phyloP scores from a whole-genome alignment of 30 jellyfish, hydroid and myxozoan species.

The Catostylus mosaicus region DNA sequence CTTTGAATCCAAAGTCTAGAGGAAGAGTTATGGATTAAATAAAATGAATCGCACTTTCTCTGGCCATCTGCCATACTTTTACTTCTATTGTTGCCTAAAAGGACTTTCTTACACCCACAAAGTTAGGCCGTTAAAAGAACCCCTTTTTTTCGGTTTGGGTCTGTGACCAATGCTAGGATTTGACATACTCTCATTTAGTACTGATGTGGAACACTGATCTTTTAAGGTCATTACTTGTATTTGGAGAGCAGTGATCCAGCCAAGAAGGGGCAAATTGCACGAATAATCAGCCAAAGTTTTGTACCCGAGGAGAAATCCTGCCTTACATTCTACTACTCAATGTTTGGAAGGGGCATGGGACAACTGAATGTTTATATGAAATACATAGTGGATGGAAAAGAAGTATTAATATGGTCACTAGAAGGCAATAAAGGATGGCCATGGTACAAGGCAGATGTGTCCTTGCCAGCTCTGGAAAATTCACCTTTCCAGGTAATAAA shows the following conservation, averaged over 20 bases:
- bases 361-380: constrained; percentile 33
- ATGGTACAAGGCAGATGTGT: constrained; percentile 61
- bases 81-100: too few relatives aligned
- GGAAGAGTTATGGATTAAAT: too few relatives aligned
- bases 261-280: constrained; percentile 49
- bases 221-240: constrained; percentile 38
- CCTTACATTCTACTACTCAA: constrained; percentile 50
- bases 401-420: constrained; percentile 44
- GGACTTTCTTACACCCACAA: too few relatives aligned
- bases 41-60: too few relatives aligned
- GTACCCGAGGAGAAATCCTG: constrained; percentile 27
- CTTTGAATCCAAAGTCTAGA: too few relatives aligned
- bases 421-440: constrained; percentile 59
- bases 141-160: too few relatives aligned
- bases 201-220: too few relatives aligned
- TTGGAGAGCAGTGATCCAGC: constrained; percentile 67
- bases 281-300: constrained; percentile 51
- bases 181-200: too few relatives aligned
- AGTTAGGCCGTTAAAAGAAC: too few relatives aligned
- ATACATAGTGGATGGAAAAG: not conserved
- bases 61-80: too few relatives aligned
- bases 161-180: too few relatives aligned
- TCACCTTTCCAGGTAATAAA: constrained; percentile 23
- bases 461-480: constrained; percentile 25
- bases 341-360: constrained; percentile 69